Evolutionary conservation across 2,113 vertebrate genomes (phyloP), one percentile per base, ranked within the genome.

Genomic region (Limanda limanda): DNA sequence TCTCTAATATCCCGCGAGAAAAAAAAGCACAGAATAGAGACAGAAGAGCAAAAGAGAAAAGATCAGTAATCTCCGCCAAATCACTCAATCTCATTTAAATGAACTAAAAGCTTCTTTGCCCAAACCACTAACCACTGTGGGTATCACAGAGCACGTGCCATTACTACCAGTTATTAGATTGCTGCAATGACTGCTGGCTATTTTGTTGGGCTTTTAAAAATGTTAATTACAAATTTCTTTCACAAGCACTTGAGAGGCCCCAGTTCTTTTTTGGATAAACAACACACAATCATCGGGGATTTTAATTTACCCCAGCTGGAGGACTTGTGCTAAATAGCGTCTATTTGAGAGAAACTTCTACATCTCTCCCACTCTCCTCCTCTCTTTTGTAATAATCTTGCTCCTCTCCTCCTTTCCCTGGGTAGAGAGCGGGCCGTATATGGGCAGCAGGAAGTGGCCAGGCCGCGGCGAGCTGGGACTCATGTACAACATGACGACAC

Each of bases 261-360:
- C 18, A 45, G 79, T 47, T 82, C 71, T 78, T 91, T 27, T 86
- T 86, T 78, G 73, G 85, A 88, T 87, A 93, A 93, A 93, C 92
- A 92, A 88, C 82, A 75, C 69, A 83, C 52, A 71, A 76, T 91
- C 83, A 90, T 93, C 77, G 76, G 85, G 86, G 88, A 85, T 86
- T 87, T 89, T 90, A 87, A 92, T 92, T 91, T 91, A 90, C 91
- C 91, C 61, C 93, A 91, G 89, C 90, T 85, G 91, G 92, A 87
- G 86, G 76, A 91, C 74, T 89, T 88, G 85, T 64, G 86, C 85
- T 86, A 89, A 93, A 93, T 88, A 88, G 64, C 47, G 66, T 83
- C 74, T 54, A 71, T 78, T 85, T 72, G 63, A 74, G 68, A 56
- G 40, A 65, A 75, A 76, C 74, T 55, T 82, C 70, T n/a, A 73